Percentiles rank a stretch among this genome's conserved stretches.
Evolutionary conservation across 2,888 invertebrate species (phyloP).

Genomic region (Nephrotoma appendiculata): DNA sequence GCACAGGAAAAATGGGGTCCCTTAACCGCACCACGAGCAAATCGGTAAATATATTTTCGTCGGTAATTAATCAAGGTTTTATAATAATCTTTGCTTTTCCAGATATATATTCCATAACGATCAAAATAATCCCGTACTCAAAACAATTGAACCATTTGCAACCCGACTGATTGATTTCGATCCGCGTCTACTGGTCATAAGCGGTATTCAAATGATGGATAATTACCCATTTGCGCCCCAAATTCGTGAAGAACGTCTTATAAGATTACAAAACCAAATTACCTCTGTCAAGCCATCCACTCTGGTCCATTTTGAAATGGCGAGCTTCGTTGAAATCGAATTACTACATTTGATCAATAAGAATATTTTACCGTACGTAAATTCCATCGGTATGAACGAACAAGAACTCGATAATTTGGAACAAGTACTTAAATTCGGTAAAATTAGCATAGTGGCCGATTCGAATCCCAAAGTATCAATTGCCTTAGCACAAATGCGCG

Average conservation of each 20-base stretch:
- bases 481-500: conserved; percentile 66
- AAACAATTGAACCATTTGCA: conserved; percentile 55
- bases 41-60: conserved; percentile 34
- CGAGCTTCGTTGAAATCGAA: conserved; percentile 61
- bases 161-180: conserved; percentile 42
- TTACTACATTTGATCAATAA: conserved; percentile 50
- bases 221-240: conserved; percentile 42
- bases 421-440: conserved; percentile 51
- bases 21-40: conserved; percentile 58
- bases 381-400: conserved; percentile 80
- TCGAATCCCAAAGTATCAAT: conserved; percentile 66
- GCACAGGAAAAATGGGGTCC: conserved; percentile 63
- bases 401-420: conserved; percentile 69
- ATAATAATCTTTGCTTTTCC: not conserved
- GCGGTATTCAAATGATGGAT: conserved; percentile 82
- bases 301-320: conserved; percentile 72
- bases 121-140: conserved; percentile 58
- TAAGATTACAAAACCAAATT: conserved; percentile 52
- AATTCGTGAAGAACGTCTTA: conserved; percentile 44
- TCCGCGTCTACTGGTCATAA: conserved; percentile 61
- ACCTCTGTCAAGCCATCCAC: conserved; percentile 41
- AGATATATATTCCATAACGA: conserved; percentile 68
- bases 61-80: conserved; percentile 23
- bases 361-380: conserved; percentile 54
- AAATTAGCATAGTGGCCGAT: conserved; percentile 58